Evolutionary conservation across 2,888 invertebrate species (phyloP).

Genomic region (Drosophila setosimentum): DNA sequence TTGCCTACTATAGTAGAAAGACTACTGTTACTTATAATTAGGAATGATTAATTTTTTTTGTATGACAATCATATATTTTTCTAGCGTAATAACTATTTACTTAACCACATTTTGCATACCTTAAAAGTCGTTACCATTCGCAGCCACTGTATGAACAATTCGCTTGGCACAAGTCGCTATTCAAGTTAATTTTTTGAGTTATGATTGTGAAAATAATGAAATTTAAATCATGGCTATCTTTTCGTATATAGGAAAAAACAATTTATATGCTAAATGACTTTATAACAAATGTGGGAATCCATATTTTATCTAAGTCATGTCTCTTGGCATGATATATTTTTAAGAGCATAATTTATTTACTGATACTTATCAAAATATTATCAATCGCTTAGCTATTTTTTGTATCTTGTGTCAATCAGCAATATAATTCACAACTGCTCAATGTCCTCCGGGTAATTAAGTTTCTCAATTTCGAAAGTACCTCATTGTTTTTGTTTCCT

Average conservation of each 20-base stretch:
- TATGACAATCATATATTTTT: too few relatives aligned
- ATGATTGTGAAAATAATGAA: background rate
- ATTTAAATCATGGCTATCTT: background rate
- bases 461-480: background rate
- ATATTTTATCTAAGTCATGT: background rate
- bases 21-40: background rate
- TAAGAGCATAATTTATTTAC: background rate
- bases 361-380: background rate
- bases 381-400: background rate
- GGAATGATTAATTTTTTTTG: background rate
- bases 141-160: background rate
- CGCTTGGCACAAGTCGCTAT: background rate
- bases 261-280: background rate
- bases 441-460: background rate
- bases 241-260: background rate
- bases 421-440: background rate
- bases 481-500: background rate
- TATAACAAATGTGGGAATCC: background rate
- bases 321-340: too few relatives aligned
- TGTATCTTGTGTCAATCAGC: too few relatives aligned
- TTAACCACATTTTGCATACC: background rate
- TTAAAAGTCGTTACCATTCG: background rate
- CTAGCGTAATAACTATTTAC: background rate
- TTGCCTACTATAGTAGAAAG: background rate
- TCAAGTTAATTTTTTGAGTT: background rate